Base-by-base conservation (phyloP, 2,797 vertebrate genomes). In the Echiichthys vipera region DNA sequence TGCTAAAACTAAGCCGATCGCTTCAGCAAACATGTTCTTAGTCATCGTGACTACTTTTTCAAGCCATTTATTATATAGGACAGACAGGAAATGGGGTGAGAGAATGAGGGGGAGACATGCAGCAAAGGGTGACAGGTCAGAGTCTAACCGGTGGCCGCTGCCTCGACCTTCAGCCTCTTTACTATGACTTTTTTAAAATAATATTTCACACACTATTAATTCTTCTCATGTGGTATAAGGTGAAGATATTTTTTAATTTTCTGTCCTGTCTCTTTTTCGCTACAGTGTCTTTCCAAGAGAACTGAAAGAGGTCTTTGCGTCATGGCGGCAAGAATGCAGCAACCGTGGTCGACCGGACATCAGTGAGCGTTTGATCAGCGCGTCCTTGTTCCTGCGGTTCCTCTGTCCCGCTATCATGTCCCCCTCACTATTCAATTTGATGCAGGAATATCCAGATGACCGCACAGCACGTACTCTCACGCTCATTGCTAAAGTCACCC, bases 391-490 rank as follows among this genome's bases (percentile, higher is more conserved):
- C 89, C 94, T 99, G 84, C 96, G 98, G 3, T 99, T 99, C 89
- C 96, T 99, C 71, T 99, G 98, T 74, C 98, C 98, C 0, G 97
- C 98, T 89, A 96, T 99, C 95, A 99, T 99, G 98, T 99, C 98
- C 0, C 98, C 98, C 0, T 99, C 98, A 0, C 96, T 99, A 63
- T 99, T 99, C 93, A 97, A 95, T 71, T 90, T 99, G 77, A 97
- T 98, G 67, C 98, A 99, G 92, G 98, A 99, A 84, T 99, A 99
- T 79, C 98, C 98, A 0, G 98, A 99, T 0, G 98, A 99, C 94
- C 97, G 98, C 88, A 99, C 98, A 0, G 97, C 98, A 0, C 97
- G 98, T 39, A 99, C 98, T 0, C 93, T 99, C 83, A 99, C 98
- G 2, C 96, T 99, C 85, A 99, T 99, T 0, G 98, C 98, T 87